Base-by-base conservation (phyloP, 2,113 vertebrate genomes). In the Psittacara wagleri region DNA sequence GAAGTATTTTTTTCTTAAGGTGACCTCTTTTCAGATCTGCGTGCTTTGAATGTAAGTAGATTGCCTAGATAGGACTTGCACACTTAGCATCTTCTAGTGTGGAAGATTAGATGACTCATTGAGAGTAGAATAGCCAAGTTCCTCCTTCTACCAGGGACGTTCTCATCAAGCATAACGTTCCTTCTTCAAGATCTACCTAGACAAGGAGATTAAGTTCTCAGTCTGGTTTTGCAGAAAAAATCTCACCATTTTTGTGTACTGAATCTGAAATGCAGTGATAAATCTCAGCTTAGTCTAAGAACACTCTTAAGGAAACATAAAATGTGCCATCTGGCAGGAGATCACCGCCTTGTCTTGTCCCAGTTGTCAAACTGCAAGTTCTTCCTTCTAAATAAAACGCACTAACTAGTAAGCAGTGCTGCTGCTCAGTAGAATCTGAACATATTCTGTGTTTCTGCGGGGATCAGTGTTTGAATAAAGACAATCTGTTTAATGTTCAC, bases 401-500 rank as follows among this genome's bases (percentile, higher is more conserved):
- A 68, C 72, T 92, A 88, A 73, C 46, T 76, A 83, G 59, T 80
- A 86, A 92, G 94, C 37, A 54, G 37, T 92, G 59, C 64, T 92
- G 59, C 79, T 83, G 52, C 76, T 95, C 76, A 46, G 70, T n/a
- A 83, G 61, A 81, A 78, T 92, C 41, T 86, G 83, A 93, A 78
- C 13, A 83, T 90, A 90, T 70, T 97, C 66, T 94, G 75, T 43
- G 9, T 92, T 92, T 93, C 74, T 88, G 83, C 8, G 1, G 76
- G 64, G n/a, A 81, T 13, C 22, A 43, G 80, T 81, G 80, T 88
- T 95, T 95, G 86, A 94, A 75, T 29, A 49, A 94, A 90, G 92
- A 86, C 92, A 92, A 90, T 94, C 92, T 96, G 96, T 93, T 96
- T 94, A 59, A 49, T 63, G 95, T 70, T 97, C 88, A 88, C 79